phyloP scores from a whole-genome alignment of 2,113 vertebrate species.

The Oenanthe melanoleuca region DNA sequence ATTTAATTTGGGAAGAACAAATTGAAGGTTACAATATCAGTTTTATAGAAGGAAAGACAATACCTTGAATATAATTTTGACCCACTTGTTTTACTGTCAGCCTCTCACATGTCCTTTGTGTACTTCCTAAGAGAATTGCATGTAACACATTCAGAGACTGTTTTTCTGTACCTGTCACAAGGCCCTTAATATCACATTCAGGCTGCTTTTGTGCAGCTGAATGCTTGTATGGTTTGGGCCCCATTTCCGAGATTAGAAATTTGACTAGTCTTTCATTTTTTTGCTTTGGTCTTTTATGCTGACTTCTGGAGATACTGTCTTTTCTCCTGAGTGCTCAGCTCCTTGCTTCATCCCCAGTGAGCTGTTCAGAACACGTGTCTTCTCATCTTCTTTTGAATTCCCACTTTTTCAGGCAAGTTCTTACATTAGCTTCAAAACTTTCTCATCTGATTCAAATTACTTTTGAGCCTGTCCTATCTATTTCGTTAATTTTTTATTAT shows the following conservation, averaged over 20 bases:
- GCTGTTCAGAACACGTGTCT: not conserved
- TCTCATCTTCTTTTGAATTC: not conserved
- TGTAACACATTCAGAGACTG: not conserved
- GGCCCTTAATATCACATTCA: not conserved
- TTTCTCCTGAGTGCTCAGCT: not conserved
- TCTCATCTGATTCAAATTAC: not conserved
- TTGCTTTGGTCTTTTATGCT: not conserved
- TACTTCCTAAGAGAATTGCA: not conserved
- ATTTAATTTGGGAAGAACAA: not conserved
- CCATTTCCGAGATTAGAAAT: not conserved
- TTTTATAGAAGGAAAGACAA: not conserved
- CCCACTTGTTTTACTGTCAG: not conserved
- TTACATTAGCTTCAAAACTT: not conserved
- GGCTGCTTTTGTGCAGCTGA: not conserved
- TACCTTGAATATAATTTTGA: not conserved
- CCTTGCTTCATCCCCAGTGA: not conserved
- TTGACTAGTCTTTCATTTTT: not conserved
- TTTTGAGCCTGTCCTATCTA: not conserved
- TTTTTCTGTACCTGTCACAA: not conserved
- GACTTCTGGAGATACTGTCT: not conserved
- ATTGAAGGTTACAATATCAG: not conserved
- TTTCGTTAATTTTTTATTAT: constrained; percentile 13
- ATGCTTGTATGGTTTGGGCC: accelerated
- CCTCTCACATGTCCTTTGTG: not conserved
- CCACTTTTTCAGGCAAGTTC: not conserved